Percentiles rank a stretch among this genome's conserved stretches.
These are phyloP conservation scores for Pseudococcus longispinus DNA, from an alignment of 2,888 invertebrate species.

Conservation along the genomic window DNA sequence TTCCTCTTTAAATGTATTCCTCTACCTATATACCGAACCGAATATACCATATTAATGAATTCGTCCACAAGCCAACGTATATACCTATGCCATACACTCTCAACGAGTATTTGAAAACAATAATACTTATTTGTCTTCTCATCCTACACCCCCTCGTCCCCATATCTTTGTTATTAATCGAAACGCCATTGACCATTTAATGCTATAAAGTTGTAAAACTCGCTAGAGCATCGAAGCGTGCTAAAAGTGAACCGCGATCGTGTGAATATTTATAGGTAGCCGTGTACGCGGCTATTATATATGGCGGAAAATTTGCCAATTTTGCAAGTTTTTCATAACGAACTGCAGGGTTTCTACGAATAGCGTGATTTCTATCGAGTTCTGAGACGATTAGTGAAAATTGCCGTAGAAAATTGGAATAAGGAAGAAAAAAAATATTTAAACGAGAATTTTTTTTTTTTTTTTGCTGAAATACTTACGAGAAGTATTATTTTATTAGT, in stretches of 20 bases:
- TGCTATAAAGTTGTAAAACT: conserved; percentile 29
- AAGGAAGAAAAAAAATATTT: not conserved
- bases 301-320: not conserved
- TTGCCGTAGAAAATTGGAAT: not conserved
- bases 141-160: not conserved
- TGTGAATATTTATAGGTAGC: not conserved
- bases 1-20: not conserved
- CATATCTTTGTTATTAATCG: conserved; percentile 13
- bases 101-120: conserved; percentile 5
- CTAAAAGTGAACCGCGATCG: not conserved
- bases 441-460: not conserved
- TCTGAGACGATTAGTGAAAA: not conserved
- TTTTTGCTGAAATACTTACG: not conserved
- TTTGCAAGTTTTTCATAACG: not conserved
- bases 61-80: not conserved
- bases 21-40: not conserved
- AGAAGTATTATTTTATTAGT: not conserved
- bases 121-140: not conserved
- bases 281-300: not conserved
- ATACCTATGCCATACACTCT: not conserved
- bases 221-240: not conserved
- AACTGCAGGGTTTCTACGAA: not conserved
- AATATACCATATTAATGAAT: conserved; percentile 6
- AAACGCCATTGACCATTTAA: conserved; percentile 21
- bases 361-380: not conserved